Conservation (phyloP, 2,113 vertebrate genomes). For the Malurus elegans region DNA sequence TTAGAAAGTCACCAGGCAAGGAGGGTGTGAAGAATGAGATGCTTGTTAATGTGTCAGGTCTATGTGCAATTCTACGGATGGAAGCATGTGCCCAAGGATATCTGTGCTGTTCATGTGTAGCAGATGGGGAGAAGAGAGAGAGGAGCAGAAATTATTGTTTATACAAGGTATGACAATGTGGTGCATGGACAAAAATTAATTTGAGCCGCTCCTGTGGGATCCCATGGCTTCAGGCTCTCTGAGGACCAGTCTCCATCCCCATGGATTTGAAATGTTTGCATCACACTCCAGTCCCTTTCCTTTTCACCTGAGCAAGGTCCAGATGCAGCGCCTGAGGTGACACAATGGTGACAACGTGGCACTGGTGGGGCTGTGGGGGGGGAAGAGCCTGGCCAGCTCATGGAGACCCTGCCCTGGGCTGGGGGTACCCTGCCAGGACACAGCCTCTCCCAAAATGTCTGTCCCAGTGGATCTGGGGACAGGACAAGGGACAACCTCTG, state of each 20-base stretch:
- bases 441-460: not conserved
- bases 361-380: not conserved
- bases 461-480: not conserved
- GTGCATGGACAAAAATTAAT: not conserved
- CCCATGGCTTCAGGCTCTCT: not conserved
- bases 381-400: fast-evolving
- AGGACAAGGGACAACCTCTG: not conserved
- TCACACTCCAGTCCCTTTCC: not conserved
- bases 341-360: not conserved
- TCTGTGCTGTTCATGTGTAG: not conserved
- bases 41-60: not conserved
- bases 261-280: not conserved
- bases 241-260: not conserved
- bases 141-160: not conserved
- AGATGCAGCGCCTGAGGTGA: not conserved
- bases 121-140: not conserved
- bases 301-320: not conserved
- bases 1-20: not conserved
- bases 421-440: not conserved
- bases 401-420: not conserved
- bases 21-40: not conserved
- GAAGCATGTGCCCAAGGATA: not conserved
- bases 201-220: not conserved
- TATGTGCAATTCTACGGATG: not conserved
- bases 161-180: not conserved